Percentiles rank a stretch among this genome's conserved stretches.
Evolutionary conservation across 2,113 vertebrate species (phyloP).

Genomic region (Tamias sibiricus): DNA sequence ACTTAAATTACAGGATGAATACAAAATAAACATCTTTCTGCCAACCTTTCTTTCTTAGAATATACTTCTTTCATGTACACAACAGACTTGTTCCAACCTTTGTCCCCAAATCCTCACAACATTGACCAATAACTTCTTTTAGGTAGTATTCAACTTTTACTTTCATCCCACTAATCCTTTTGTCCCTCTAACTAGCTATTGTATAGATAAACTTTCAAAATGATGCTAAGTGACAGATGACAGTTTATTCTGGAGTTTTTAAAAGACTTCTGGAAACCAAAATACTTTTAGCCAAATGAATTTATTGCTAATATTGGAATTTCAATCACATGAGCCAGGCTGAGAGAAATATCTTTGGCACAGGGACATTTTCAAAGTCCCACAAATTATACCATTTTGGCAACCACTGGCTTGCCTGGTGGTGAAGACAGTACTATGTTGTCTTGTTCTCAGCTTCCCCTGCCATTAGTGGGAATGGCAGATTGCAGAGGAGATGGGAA

Average conservation of each 20-base stretch:
- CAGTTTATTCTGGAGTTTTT: background rate
- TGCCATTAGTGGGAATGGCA: background rate
- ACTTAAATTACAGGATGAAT: background rate
- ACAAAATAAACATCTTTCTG: background rate
- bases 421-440: background rate
- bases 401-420: background rate
- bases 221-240: background rate
- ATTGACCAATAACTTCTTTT: background rate
- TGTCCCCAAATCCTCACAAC: background rate
- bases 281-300: conserved; percentile 18
- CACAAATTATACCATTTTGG: background rate
- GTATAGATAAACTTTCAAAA: background rate
- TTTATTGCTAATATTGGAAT: background rate
- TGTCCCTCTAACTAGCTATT: background rate
- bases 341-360: conserved; percentile 21
- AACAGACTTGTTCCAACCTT: background rate
- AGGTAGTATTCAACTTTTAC: background rate
- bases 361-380: conserved; percentile 6
- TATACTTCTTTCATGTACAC: background rate
- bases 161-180: background rate
- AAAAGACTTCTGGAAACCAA: conserved; percentile 5
- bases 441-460: background rate
- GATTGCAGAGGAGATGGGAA: background rate
- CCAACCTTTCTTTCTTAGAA: background rate
- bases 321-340: conserved; percentile 26